Conservation (phyloP, 2,888 invertebrate genomes). For the Dendrolimus pini region DNA sequence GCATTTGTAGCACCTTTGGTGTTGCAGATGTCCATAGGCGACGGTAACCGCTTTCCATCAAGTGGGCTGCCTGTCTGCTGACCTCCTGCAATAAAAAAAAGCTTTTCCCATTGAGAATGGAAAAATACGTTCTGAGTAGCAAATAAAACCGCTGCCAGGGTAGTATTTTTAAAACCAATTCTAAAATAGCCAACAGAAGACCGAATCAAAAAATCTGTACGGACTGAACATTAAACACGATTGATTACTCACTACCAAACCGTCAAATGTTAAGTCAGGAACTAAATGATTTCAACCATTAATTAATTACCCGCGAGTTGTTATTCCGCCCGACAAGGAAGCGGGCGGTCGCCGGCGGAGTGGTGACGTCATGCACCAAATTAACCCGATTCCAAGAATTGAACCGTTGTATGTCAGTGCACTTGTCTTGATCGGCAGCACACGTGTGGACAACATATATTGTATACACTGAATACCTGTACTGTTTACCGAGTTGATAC, state of each 20-base stretch:
- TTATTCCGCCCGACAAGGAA: constrained; percentile 44
- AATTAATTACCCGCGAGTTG: constrained; percentile 34
- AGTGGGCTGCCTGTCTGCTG: too few species aligned
- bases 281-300: constrained; percentile 31
- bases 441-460: constrained; percentile 51
- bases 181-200: background rate
- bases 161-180: too few species aligned
- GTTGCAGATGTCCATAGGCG: too few species aligned
- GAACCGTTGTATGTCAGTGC: constrained; percentile 58
- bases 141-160: too few species aligned
- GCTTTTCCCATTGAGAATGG: too few species aligned
- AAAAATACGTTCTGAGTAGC: too few species aligned
- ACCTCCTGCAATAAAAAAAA: too few species aligned
- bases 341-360: constrained; percentile 24
- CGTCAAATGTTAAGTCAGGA: constrained; percentile 24
- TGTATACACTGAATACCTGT: constrained; percentile 14
- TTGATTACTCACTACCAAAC: constrained; percentile 22
- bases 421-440: constrained; percentile 55
- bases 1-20: too few species aligned
- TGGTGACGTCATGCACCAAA: constrained; percentile 63
- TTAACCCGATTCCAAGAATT: constrained; percentile 67
- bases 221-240: constrained; percentile 4
- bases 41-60: too few species aligned
- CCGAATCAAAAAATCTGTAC: background rate
- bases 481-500: constrained; percentile 5